Evolutionary conservation across 2,888 invertebrate species (phyloP), one percentile per base, ranked within the genome.

Genomic region (Baccha elongata): DNA sequence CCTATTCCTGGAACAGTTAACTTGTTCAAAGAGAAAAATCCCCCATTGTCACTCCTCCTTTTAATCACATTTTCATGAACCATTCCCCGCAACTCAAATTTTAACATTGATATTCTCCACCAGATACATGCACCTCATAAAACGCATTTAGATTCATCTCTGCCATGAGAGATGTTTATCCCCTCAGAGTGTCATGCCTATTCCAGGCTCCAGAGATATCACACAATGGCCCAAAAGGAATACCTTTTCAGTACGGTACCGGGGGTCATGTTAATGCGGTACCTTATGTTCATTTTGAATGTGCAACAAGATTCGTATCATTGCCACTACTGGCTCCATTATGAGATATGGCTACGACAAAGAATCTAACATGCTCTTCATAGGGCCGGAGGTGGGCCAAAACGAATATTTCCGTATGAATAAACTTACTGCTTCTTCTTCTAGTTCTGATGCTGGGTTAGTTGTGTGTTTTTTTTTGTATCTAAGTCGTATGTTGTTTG

Each of bases 231-330:
- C 40, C n/a, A 26, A 40, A 55, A 55, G 53, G 19, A 37, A 65
- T 32, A 26, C 32, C 17, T 40, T 65, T 23, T 42, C 29, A 17
- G 29, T 17, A 15, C 3, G 52, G 23, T 23, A 10, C 26, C 29
- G 50, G 68, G 75, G 74, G 80, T 74, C 80, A 74, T 69, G 64
- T 74, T 80, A 74, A 80, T 80, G 74, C 62, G 62, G 74, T 79
- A 60, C 79, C 73, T 79, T 55, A 64, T 79, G 72, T 67, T 72
- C 65, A 44, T 62, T 73, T 55, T 65, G 69, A 65, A 69, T 80
- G 69, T 74, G 80, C 80, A 80, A 80, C 80, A 80, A 80, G 80
- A 80, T 80, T 69, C 80, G 64, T 80, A 80, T 80, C 80, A 74
- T 58, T 74, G 80, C 74, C 74, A 80, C 74, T 44, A 32, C 60